Evolutionary conservation across 2,113 vertebrate genomes (phyloP).

Genomic region (Arizona elegans): DNA sequence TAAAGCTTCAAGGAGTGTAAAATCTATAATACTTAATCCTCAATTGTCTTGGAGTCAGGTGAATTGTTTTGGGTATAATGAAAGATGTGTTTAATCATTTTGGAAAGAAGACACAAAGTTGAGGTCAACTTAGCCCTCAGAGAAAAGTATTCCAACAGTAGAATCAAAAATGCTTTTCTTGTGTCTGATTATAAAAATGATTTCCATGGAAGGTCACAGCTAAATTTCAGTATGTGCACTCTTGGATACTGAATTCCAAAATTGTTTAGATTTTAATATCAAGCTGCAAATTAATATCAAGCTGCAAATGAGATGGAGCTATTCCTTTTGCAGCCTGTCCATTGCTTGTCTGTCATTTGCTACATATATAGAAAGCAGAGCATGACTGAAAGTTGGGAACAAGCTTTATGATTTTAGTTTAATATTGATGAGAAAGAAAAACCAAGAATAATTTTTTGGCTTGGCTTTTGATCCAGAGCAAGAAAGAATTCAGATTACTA

Average conservation of each 20-base stretch:
- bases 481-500: background rate
- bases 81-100: background rate
- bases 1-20: background rate
- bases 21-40: background rate
- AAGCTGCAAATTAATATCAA: background rate
- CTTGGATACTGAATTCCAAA: background rate
- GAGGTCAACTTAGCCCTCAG: background rate
- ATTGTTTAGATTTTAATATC: background rate
- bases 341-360: background rate
- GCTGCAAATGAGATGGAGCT: background rate
- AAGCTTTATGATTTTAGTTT: background rate
- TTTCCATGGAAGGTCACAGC: background rate
- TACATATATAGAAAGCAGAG: background rate
- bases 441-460: background rate
- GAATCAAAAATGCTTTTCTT: background rate
- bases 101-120: background rate
- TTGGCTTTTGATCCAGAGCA: background rate
- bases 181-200: background rate
- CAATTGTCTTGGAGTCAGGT: background rate
- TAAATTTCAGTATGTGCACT: background rate
- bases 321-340: background rate
- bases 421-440: background rate
- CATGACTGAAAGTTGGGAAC: background rate
- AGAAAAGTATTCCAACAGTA: background rate
- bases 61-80: background rate